phyloP scores from a whole-genome alignment of 2,797 vertebrate genomes.

The Denticeps clupeoides region DNA sequence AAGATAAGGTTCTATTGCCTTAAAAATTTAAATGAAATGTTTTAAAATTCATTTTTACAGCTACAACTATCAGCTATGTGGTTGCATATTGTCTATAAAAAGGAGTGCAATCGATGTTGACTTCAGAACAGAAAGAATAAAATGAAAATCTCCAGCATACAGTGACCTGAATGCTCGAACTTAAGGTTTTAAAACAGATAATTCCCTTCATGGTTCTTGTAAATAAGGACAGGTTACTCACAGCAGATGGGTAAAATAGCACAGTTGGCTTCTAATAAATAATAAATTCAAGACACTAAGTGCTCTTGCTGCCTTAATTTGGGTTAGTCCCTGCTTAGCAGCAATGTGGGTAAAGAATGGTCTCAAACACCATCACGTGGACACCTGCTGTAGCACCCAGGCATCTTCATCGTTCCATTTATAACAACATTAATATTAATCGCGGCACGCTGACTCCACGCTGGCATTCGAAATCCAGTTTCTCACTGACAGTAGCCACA shows the following conservation, averaged over 20 bases:
- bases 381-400: neutral
- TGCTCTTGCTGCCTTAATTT: neutral
- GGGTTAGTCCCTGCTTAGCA: neutral
- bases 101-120: no score
- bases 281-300: neutral
- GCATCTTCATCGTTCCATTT: neutral
- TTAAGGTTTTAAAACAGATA: no score
- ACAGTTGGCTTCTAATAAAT: conserved; percentile 1
- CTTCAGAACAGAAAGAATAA: no score
- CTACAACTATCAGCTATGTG: no score
- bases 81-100: no score
- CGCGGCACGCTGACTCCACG: neutral
- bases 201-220: neutral
- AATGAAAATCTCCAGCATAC: no score
- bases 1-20: no score
- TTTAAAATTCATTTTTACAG: no score
- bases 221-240: neutral
- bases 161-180: no score
- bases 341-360: neutral
- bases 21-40: no score
- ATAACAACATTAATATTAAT: neutral
- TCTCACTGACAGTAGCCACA: no score
- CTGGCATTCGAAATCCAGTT: no score
- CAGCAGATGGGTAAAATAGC: neutral
- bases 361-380: neutral